Conservation (phyloP, 2,113 vertebrate species). For the Xiphorhynchus elegans region DNA sequence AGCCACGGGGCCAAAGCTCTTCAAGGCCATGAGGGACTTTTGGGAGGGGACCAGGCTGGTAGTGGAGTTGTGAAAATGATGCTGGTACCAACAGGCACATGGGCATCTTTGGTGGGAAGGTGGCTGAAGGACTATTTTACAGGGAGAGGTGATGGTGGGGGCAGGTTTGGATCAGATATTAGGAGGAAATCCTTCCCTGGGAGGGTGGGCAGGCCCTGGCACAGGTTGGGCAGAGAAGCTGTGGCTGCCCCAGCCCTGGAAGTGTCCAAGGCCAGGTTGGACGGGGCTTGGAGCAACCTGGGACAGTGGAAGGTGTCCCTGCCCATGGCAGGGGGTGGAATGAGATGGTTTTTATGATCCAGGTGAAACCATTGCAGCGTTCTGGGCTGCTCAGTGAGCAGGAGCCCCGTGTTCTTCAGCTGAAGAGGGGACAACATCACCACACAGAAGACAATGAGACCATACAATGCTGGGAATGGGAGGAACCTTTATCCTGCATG, state of each 20-base stretch:
- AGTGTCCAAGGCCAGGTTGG: not conserved
- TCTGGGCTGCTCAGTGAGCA: not conserved
- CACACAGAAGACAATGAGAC: fast-evolving
- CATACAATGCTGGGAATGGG: fast-evolving
- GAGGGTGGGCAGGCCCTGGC: not conserved
- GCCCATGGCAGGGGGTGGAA: not conserved
- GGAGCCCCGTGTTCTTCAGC: fast-evolving
- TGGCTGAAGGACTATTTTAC: not conserved
- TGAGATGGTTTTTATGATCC: not conserved
- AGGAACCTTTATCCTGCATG: fast-evolving
- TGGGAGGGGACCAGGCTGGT: not conserved
- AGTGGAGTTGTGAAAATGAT: fast-evolving
- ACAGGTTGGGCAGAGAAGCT: not conserved
- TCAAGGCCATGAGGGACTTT: not conserved
- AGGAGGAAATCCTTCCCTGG: not conserved
- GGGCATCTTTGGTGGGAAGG: not conserved
- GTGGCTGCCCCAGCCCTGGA: not conserved
- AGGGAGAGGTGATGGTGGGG: not conserved
- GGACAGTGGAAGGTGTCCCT: not conserved
- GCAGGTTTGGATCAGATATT: fast-evolving
- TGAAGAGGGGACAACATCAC: not conserved
- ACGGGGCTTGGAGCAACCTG: not conserved
- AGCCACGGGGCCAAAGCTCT: fast-evolving
- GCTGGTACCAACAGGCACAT: not conserved
- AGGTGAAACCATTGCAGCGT: not conserved